Evolutionary conservation across 2,113 vertebrate genomes (phyloP).

Genomic region (Trinectes maculatus): DNA sequence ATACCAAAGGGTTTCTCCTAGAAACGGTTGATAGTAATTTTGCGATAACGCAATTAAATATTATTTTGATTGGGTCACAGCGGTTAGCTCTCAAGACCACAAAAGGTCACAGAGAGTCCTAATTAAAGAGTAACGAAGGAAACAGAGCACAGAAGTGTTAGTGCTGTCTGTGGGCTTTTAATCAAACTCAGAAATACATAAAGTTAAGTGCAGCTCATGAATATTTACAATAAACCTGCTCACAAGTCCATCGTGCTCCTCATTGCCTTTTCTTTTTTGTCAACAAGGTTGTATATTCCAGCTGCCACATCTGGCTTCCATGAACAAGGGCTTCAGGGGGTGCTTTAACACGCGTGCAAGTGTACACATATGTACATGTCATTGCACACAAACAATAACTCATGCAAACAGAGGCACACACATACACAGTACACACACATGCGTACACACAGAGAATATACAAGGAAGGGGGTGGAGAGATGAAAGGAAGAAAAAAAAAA

Average conservation of each 20-base stretch:
- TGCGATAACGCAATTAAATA: neutral
- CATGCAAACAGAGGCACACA: slow-evolving; percentile 18
- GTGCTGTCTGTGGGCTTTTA: neutral
- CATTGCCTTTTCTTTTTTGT: slow-evolving; percentile 39
- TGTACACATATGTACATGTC: slow-evolving; percentile 54
- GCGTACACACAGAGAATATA: slow-evolving; percentile 22
- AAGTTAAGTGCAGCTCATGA: slow-evolving; percentile 35
- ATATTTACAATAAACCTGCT: slow-evolving; percentile 38
- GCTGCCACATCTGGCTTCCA: slow-evolving; percentile 75
- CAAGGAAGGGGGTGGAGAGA: slow-evolving; percentile 24
- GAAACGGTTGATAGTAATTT: neutral
- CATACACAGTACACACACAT: no score
- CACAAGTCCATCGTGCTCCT: slow-evolving; percentile 6
- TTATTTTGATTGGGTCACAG: slow-evolving; percentile 17
- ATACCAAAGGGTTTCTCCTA: neutral
- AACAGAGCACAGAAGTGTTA: neutral
- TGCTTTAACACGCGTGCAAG: slow-evolving; percentile 64
- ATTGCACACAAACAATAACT: slow-evolving; percentile 34
- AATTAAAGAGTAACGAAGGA: neutral
- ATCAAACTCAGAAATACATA: slow-evolving; percentile 25
- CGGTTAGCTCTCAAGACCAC: slow-evolving; percentile 14
- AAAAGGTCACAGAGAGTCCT: neutral
- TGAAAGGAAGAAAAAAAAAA: slow-evolving; percentile 34
- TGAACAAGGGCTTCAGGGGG: slow-evolving; percentile 64
- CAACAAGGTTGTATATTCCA: slow-evolving; percentile 56